Evolutionary conservation across 2,797 vertebrate genomes (phyloP).

Genomic region (Hipposideros larvatus): DNA sequence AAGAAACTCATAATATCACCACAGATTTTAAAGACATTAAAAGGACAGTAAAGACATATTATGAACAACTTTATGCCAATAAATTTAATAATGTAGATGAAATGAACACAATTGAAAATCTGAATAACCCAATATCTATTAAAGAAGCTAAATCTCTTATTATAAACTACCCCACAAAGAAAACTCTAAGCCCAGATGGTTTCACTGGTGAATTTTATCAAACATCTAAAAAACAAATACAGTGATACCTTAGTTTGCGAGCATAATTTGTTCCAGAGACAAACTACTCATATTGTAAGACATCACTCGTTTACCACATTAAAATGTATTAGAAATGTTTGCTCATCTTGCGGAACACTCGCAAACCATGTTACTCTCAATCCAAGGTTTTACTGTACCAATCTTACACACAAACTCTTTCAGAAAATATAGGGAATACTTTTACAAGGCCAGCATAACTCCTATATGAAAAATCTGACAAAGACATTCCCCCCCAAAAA

Average conservation of each 20-base stretch:
- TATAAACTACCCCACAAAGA: background rate
- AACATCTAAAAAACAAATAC: constrained; percentile 7
- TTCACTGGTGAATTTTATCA: constrained; percentile 32
- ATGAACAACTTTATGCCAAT: background rate
- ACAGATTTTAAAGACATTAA: background rate
- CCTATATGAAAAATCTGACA: background rate
- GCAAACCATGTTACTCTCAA: too few relatives aligned
- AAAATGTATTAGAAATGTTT: too few relatives aligned
- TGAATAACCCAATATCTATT: background rate
- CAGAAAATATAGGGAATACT: constrained; percentile 1
- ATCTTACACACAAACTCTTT: background rate
- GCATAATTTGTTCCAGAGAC: too few relatives aligned
- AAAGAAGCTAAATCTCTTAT: constrained; percentile 33
- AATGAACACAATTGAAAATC: background rate
- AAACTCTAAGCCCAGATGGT: background rate
- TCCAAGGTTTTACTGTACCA: background rate
- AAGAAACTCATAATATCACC: background rate
- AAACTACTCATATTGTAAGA: too few relatives aligned
- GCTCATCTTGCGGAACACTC: too few relatives aligned
- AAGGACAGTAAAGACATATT: background rate
- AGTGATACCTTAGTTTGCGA: too few relatives aligned
- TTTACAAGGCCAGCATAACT: background rate
- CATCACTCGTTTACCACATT: too few relatives aligned
- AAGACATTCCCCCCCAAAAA: background rate
- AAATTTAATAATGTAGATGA: constrained; percentile 36